Evolutionary conservation across 2,888 invertebrate genomes (phyloP).

Genomic region (Orchestes rusci): DNA sequence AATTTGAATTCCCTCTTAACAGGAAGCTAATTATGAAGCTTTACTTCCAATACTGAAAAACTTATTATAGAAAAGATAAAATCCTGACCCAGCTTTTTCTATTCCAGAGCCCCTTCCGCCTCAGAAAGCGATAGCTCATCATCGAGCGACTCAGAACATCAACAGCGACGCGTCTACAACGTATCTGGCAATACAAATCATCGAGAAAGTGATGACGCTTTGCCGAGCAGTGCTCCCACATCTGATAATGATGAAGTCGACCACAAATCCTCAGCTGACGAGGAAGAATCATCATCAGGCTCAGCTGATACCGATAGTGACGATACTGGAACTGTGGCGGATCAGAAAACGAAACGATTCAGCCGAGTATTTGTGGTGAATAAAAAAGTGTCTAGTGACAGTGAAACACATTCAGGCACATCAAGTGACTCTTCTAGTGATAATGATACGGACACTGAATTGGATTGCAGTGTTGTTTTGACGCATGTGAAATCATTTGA

Average conservation of each 20-base stretch:
- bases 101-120: constrained; percentile 32
- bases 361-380: constrained; percentile 64
- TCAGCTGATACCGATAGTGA: constrained; percentile 44
- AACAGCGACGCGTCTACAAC: constrained; percentile 37
- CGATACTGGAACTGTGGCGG: constrained; percentile 52
- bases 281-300: constrained; percentile 19
- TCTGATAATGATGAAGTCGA: constrained; percentile 33
- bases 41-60: no score
- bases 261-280: constrained; percentile 25
- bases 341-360: constrained; percentile 50
- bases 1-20: no score
- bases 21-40: no score
- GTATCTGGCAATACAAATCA: constrained; percentile 36
- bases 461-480: constrained; percentile 44
- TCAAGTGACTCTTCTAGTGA: constrained; percentile 60
- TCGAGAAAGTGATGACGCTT: constrained; percentile 39
- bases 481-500: constrained; percentile 38
- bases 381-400: constrained; percentile 40
- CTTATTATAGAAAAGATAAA: no score
- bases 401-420: constrained; percentile 46
- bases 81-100: no score
- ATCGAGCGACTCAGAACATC: constrained; percentile 36
- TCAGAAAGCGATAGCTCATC: constrained; percentile 19
- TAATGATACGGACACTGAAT: constrained; percentile 52
- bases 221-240: constrained; percentile 39